These are phyloP conservation scores for Camponotus vicinus DNA, from an alignment of 1,140 invertebrate species.

Conservation along the genomic window DNA sequence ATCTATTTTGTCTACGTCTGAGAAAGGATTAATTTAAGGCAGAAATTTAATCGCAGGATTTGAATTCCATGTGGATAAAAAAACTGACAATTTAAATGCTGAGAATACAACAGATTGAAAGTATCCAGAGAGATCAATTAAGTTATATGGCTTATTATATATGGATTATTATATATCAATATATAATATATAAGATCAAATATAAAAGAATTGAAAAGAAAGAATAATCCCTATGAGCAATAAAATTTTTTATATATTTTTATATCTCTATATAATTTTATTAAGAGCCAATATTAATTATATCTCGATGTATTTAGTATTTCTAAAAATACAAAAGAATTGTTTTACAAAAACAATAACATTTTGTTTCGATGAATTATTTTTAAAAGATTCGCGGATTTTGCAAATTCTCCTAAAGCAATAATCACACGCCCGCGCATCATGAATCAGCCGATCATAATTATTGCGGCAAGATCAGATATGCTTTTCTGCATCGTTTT, in stretches of 20 bases:
- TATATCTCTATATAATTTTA: not conserved
- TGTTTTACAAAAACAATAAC: not conserved
- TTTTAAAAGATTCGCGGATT: not conserved
- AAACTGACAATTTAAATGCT: not conserved
- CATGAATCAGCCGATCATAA: constrained; percentile 69
- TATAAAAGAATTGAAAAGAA: not conserved
- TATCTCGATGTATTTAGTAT: not conserved
- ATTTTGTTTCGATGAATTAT: not conserved
- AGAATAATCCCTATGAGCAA: too few relatives aligned
- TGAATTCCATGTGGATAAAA: not conserved
- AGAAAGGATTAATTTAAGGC: constrained; percentile 2
- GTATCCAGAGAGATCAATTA: not conserved
- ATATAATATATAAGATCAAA: too few relatives aligned
- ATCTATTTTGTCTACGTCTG: not conserved
- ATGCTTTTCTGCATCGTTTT: constrained; percentile 56
- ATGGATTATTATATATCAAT: not conserved
- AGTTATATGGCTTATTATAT: not conserved
- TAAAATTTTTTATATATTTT: not conserved
- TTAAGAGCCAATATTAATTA: not conserved
- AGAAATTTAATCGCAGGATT: constrained; percentile 28
- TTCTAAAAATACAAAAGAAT: not conserved
- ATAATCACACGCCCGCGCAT: constrained; percentile 41
- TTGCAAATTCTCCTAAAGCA: constrained; percentile 38
- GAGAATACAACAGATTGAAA: constrained; percentile 1
- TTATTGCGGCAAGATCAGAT: constrained; percentile 70